Base-by-base conservation (phyloP, 1,140 invertebrate species). In the Tetraneura akinire region DNA sequence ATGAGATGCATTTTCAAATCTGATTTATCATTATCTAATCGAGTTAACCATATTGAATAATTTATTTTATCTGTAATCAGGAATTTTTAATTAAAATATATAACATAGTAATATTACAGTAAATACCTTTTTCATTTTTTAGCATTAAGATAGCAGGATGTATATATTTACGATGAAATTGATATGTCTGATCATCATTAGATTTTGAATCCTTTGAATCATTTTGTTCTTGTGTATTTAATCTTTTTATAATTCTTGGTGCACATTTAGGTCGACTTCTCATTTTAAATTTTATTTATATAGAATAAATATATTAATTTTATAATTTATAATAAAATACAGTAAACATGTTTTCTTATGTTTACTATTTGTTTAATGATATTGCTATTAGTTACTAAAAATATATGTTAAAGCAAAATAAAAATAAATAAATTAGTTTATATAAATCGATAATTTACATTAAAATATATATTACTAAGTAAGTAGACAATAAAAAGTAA, bases 41-140 rank as follows among this genome's bases (percentile, higher is more conserved):
- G 13, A 49, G 5, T 70, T 49, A 70, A 26, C 66, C 66, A 70
- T 11, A 9, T 11, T 1, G 66, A 70, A 49, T 70, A 70, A 70
- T 70, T 70, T 1, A 70, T 0, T 47, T 70, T 47, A 18, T 70
- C 66, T 70, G 14, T 47, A 70, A 70, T 11, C 18, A 29, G 10
- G 18, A n/a, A 64, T 32, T n/a, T n/a, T 64, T 3, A 37, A 9
- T 1, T 2, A 9, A 37, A 1, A 37, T 64, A 32, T 3, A n/a
- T 3, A 14, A 1, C 1, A 10, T 32, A 21, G 14, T 64, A 64
- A 5, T 64, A 32, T n/a, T 37, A 32, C 16, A 29, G 10, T n/a
- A 0, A n/a, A 32, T 64, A 64, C 60, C 60, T 64, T 9, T 37
- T 37, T 64, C 60, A 37, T 64, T 37, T n/a, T 64, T 18, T 5